Evolutionary conservation across 2,113 vertebrate species (phyloP), one percentile per base, ranked within the genome.

Genomic region (Channa argus): DNA sequence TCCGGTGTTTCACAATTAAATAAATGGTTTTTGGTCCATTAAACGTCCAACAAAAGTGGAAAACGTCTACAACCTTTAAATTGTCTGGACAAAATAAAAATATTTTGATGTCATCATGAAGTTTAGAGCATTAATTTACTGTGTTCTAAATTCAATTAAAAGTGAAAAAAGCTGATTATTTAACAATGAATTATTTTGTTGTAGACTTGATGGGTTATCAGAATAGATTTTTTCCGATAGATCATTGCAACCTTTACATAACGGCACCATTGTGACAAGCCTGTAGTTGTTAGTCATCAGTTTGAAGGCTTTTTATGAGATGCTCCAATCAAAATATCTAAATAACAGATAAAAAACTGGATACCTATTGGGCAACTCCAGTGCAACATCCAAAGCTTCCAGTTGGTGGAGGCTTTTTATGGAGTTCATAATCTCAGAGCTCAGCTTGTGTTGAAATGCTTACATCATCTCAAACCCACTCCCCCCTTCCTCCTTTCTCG

Each of bases 361-460:
- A 46, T 53, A 64, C 56, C 79, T 46, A 15, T 63, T 51, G 41
- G 37, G 37, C 33, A 36, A 9, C 53, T 73, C 14, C 59, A 39
- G 55, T 77, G 61, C 82, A 74, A 63, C 83, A 71, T 86, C 83
- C 49, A 6, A 11, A 77, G 64, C 77, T 71, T 73, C 83, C 88
- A 86, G 83, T 81, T 89, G 82, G 82, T 86, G 65, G 83, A 71
- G 71, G 83, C 69, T 82, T 66, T 43, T 79, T 82, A 88, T 80
- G 69, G 64, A 68, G 82, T 81, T 85, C 73, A 80, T 80, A 88
- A 86, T 83, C 77, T 71, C 79, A 84, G 82, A 84, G 82, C 89
- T 91, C 84, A 86, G 85, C 74, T 60, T 68, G 56, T 80, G 63
- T 77, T 85, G 71, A 85, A 86, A 88, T 72, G 65, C 86, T 91